Evolutionary conservation across 2,888 invertebrate genomes (phyloP).

Genomic region (Therioaphis trifolii): DNA sequence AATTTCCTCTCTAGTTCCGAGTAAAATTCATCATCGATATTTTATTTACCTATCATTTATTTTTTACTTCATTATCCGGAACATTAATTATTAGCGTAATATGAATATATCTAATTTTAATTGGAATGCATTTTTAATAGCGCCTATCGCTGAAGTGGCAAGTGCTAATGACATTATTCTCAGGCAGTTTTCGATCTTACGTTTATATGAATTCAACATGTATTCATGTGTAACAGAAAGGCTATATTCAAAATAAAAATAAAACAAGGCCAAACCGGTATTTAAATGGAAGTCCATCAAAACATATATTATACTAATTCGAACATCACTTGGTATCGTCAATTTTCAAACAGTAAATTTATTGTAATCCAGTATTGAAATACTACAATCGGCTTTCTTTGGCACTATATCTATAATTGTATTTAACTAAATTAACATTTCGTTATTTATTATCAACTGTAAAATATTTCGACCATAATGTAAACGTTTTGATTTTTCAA

Average conservation of each 20-base stretch:
- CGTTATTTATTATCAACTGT: too few relatives aligned
- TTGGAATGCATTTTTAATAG: neutral
- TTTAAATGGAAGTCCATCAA: too few relatives aligned
- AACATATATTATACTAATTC: neutral
- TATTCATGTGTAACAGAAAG: neutral
- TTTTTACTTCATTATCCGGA: neutral
- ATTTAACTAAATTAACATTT: too few relatives aligned
- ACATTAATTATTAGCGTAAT: neutral
- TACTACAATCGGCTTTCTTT: too few relatives aligned
- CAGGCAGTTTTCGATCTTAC: neutral
- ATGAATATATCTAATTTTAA: neutral
- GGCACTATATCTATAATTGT: too few relatives aligned
- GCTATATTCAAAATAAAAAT: neutral
- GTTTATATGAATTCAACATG: neutral
- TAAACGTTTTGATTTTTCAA: too few relatives aligned
- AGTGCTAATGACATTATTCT: slow-evolving; percentile 5
- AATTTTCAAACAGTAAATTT: neutral
- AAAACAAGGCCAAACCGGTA: neutral
- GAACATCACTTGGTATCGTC: neutral
- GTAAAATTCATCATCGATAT: neutral
- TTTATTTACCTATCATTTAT: neutral
- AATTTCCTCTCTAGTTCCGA: slow-evolving; percentile 18
- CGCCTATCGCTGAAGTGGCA: neutral
- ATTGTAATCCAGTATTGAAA: neutral
- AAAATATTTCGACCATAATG: too few relatives aligned